These are phyloP conservation scores for Lipophrys pholis DNA, from an alignment of 2,113 vertebrate species.

Conservation along the genomic window DNA sequence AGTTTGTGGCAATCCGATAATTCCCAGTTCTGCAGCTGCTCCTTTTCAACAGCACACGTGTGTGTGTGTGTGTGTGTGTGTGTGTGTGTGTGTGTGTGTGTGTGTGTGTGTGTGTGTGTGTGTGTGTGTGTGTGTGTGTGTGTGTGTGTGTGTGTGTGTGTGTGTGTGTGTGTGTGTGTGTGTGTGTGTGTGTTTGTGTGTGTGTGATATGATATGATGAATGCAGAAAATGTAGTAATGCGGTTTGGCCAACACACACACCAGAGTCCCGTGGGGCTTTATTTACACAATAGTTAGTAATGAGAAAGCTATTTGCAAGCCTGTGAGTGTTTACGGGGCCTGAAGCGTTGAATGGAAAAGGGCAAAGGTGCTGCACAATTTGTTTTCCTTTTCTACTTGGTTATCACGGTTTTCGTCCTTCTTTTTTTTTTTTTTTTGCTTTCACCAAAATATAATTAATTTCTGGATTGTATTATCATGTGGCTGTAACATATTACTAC, in stretches of 20 bases:
- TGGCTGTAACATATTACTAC: constrained; percentile 20
- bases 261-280: background rate
- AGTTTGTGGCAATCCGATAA: no score
- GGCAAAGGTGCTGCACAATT: background rate
- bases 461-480: background rate
- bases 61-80: no score
- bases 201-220: background rate
- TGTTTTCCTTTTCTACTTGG: background rate
- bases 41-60: no score
- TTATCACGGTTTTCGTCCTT: background rate
- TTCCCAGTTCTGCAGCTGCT: no score
- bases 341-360: background rate
- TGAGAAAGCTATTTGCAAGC: background rate
- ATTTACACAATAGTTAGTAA: background rate
- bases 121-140: no score
- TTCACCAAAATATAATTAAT: constrained; percentile 1
- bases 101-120: no score
- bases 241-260: background rate
- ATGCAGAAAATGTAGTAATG: background rate
- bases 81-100: no score
- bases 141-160: no score
- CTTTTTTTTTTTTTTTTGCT: background rate
- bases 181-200: no score
- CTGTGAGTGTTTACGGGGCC: background rate
- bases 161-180: no score